Evolutionary conservation across 2,113 vertebrate species (phyloP).

Genomic region (Gallinago media): DNA sequence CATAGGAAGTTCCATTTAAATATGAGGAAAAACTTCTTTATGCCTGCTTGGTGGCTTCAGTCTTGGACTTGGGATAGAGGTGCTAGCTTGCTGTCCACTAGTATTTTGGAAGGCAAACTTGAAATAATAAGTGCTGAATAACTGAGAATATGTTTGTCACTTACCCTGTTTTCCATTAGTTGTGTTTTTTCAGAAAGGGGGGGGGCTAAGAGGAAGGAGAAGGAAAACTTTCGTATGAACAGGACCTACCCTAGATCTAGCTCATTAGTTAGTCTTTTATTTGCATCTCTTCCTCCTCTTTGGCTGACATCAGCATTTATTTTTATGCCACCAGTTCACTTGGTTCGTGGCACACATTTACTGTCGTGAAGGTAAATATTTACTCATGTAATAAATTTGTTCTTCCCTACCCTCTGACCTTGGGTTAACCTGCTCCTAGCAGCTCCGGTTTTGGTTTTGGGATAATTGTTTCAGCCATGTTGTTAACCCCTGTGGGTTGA

Average conservation of each 20-base stretch:
- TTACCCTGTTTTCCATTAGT: neutral
- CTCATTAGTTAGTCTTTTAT: neutral
- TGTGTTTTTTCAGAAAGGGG: neutral
- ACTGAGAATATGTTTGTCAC: neutral
- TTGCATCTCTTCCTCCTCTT: conserved; percentile 13
- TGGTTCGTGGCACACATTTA: conserved; percentile 5
- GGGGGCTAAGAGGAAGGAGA: neutral
- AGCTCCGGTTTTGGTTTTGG: neutral
- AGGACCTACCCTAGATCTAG: neutral
- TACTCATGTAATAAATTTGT: conserved; percentile 7
- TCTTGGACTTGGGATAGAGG: neutral
- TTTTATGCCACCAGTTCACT: neutral
- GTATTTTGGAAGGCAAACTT: neutral
- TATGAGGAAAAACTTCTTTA: too few relatives aligned
- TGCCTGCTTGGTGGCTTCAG: neutral
- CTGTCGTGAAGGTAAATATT: conserved; percentile 52
- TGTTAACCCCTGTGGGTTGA: neutral
- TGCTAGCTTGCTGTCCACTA: neutral
- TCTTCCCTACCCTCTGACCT: conserved; percentile 27
- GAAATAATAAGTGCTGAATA: neutral
- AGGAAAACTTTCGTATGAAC: neutral
- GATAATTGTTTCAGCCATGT: neutral
- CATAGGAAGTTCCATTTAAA: too few relatives aligned
- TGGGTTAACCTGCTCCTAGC: neutral
- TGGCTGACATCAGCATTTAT: conserved; percentile 28